Conservation (phyloP, 1,140 invertebrate species). For the Leptopilina boulardi region DNA sequence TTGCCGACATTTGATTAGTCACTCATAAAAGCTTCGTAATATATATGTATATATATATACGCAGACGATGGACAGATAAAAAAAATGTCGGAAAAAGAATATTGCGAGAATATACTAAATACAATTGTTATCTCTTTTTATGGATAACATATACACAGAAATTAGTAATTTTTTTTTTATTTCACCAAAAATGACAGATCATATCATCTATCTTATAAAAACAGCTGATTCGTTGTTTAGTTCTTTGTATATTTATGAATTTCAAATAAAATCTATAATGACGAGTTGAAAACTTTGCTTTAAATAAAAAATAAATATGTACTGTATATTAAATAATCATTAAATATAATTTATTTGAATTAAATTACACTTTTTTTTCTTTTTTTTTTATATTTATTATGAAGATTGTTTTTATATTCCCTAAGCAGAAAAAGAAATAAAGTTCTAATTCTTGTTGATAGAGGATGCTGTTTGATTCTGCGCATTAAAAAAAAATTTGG, state of each 20-base stretch:
- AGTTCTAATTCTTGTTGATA: no score
- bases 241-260: not conserved
- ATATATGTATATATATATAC: no score
- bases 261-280: no score
- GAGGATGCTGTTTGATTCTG: no score
- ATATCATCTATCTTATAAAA: not conserved
- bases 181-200: not conserved
- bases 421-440: not conserved
- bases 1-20: not conserved
- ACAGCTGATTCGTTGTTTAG: constrained; percentile 16
- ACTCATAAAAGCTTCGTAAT: no score
- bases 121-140: not conserved
- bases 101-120: not conserved
- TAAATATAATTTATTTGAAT: not conserved
- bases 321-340: no score
- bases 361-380: not conserved
- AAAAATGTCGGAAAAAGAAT: not conserved
- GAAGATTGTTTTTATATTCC: not conserved
- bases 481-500: no score
- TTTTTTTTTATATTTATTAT: not conserved
- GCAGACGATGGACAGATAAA: not conserved
- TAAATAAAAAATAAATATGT: no score
- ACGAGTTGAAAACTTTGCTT: no score
- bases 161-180: not conserved
- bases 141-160: not conserved